phyloP scores from a whole-genome alignment of 2,113 vertebrate species.

The Paramormyrops kingsleyae region DNA sequence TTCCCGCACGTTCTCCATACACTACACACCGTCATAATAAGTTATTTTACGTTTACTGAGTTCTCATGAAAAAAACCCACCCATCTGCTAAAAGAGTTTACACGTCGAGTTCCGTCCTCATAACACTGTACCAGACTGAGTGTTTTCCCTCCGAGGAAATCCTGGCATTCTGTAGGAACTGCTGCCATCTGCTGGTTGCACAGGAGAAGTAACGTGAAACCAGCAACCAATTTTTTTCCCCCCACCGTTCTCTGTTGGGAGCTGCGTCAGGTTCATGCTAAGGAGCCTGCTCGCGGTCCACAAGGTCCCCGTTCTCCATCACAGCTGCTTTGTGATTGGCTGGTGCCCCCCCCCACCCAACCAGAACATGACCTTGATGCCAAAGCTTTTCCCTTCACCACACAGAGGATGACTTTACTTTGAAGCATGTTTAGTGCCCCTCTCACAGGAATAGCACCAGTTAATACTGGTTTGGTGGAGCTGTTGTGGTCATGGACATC shows the following conservation, averaged over 20 bases:
- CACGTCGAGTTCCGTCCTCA: not conserved
- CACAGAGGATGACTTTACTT: not conserved
- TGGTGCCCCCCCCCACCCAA: not conserved
- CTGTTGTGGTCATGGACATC: not conserved
- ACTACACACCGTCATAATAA: not conserved
- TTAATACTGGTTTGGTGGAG: not conserved
- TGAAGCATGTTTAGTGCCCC: not conserved
- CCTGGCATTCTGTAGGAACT: not conserved
- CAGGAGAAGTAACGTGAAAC: not conserved
- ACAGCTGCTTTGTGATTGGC: not conserved
- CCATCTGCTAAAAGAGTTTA: not conserved
- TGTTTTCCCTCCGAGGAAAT: not conserved
- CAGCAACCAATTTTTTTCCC: not conserved
- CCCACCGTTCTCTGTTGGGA: not conserved
- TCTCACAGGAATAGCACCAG: not conserved
- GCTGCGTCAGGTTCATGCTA: not conserved
- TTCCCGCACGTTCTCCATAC: not conserved
- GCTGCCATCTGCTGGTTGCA: slow-evolving; percentile 9
- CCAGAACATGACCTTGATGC: not conserved
- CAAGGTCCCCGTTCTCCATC: not conserved
- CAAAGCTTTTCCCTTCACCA: slow-evolving; percentile 10
- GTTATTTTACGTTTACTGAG: not conserved
- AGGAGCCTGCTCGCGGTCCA: not conserved
- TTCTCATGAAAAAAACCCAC: not conserved
- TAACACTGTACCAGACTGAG: not conserved